Conservation (phyloP, 1,140 invertebrate species). For the Leptinotarsa undecemlineata region DNA sequence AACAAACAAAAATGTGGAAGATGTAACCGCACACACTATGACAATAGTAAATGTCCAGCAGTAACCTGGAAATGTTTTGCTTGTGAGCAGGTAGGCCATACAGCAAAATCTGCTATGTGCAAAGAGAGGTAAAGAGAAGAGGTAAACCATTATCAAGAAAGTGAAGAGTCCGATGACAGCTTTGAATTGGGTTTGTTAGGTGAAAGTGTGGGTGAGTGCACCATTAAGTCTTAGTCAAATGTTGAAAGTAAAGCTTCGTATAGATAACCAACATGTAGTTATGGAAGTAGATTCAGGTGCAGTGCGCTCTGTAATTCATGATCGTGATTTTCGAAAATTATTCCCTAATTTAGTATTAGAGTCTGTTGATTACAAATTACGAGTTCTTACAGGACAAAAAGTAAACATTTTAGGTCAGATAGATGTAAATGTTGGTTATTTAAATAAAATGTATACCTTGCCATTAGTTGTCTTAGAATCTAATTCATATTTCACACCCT, state of each 20-base stretch:
- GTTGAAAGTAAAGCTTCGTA: not conserved
- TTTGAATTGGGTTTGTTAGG: too few relatives aligned
- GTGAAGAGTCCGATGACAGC: too few relatives aligned
- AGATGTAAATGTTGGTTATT: not conserved
- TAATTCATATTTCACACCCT: not conserved
- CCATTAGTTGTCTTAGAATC: conserved; percentile 7
- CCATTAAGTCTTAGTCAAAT: not conserved
- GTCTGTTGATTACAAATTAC: not conserved
- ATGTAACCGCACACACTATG: too few relatives aligned
- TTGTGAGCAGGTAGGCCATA: too few relatives aligned
- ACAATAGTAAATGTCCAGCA: too few relatives aligned
- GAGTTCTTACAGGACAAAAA: conserved; percentile 10
- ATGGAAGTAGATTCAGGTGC: too few relatives aligned
- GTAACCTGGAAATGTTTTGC: too few relatives aligned
- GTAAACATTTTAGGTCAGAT: not conserved
- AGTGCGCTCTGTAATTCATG: not conserved
- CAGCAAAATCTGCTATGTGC: not conserved
- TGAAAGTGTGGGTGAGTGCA: not conserved
- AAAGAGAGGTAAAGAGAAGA: too few relatives aligned
- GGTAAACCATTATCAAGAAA: too few relatives aligned
- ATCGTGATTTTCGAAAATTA: not conserved
- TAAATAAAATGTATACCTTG: conserved; percentile 9
- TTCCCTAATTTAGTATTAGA: conserved; percentile 5
- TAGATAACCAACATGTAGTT: not conserved
- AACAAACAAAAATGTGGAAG: too few relatives aligned